Evolutionary conservation across 1,140 invertebrate species (phyloP), one percentile per base, ranked within the genome.

Genomic region (Camponotus vicinus): DNA sequence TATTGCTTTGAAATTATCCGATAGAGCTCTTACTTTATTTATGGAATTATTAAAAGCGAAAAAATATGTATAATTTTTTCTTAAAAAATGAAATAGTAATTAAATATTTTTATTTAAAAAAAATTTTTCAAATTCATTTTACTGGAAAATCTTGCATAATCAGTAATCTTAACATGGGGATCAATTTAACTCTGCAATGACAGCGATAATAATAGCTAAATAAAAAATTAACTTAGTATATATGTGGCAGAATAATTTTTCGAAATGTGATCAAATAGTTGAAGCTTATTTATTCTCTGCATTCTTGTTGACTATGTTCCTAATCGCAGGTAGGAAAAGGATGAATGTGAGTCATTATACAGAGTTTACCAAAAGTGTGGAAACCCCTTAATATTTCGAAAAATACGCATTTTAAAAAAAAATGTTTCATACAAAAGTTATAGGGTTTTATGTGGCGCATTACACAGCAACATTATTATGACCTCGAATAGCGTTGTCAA

Each of bases 261-360:
- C 18, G 7, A 49, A 79, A 78, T 34, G 37, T 11, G 11, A 79
- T 79, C 49, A 52, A 4, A 69, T 42, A 79, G 45, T 40, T 55
- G 18, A 69, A 69, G n/a, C 32, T 69, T 37, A 55, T 7, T 32
- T 57, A 80, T 70, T 80, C 5, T 18, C 13, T 71, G 21, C 49
- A 71, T 8, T 57, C 4, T 42, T 40, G 40, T 15, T 40, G 18
- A 7, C 66, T 18, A 67, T 15, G 40, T 80, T 70, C 21, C 55
- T 61, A 37, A 61, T 34, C 8, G n/a, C 45, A 8, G 3, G 15
- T 6, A 18, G 15, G 3, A 37, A 49, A 15, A 27, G 13, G 34
- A 69, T 7, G 18, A 13, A 34, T 15, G 34, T 37, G 21, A 80
- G 49, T 45, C 27, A 27, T 27, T 27, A 27, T 0, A 27, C 21